Percentiles rank a stretch among this genome's conserved stretches.
These are phyloP conservation scores for Pantherophis alleghaniensis DNA, from an alignment of 2,797 vertebrate species.

Conservation along the genomic window DNA sequence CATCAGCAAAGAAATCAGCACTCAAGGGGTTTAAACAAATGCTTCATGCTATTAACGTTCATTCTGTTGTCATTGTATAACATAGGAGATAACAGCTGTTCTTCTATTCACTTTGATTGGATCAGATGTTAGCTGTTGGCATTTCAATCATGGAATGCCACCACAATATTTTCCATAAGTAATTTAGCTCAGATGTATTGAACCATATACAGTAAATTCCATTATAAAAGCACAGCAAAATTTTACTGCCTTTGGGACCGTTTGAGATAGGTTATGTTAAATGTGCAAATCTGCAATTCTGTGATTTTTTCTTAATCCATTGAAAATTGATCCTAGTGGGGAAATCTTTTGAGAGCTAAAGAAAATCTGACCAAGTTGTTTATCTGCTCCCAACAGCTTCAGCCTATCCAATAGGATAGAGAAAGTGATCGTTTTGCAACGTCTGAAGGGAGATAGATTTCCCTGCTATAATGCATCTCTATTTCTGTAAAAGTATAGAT, in stretches of 20 bases:
- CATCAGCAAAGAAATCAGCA: slow-evolving; percentile 23
- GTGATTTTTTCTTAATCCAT: not conserved
- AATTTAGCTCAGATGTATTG: slow-evolving; percentile 17
- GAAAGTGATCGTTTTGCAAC: not conserved
- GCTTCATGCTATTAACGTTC: slow-evolving; percentile 28
- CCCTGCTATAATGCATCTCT: not conserved
- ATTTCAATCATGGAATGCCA: not conserved
- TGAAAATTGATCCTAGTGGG: not conserved
- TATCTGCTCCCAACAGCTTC: not conserved
- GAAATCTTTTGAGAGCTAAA: not conserved
- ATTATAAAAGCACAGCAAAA: not conserved
- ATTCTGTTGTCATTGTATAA: not conserved
- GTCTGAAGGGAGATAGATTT: not conserved
- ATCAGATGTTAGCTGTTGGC: not conserved
- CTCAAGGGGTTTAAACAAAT: not conserved
- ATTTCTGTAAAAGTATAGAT: not conserved
- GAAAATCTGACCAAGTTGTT: not conserved
- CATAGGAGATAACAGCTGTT: not conserved
- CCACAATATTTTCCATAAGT: slow-evolving; percentile 15
- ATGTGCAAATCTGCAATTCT: not conserved
- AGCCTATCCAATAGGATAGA: not conserved
- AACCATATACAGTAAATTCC: not conserved
- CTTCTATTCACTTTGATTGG: not conserved
- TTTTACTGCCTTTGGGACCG: not conserved
- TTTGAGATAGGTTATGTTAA: not conserved